Conservation (phyloP, 2,888 invertebrate genomes). For the Pherbina coryleti region DNA sequence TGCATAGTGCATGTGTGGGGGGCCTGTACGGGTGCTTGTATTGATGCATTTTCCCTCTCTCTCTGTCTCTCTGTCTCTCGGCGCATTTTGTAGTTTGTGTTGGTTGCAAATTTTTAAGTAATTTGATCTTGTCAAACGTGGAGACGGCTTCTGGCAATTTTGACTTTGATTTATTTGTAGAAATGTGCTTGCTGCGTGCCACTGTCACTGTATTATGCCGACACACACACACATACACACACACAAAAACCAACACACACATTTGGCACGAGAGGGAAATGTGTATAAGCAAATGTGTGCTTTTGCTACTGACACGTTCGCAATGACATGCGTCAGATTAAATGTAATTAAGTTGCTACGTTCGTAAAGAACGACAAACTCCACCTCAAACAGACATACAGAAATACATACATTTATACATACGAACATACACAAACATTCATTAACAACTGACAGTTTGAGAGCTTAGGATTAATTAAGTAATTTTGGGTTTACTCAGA, state of each 20-base stretch:
- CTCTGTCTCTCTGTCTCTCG: slow-evolving; percentile 1
- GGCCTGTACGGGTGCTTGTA: slow-evolving; percentile 15
- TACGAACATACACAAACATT: neutral
- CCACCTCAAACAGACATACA: neutral
- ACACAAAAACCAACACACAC: neutral
- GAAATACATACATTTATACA: neutral
- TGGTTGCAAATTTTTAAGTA: slow-evolving; percentile 39
- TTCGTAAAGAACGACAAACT: neutral
- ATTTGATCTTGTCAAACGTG: slow-evolving; percentile 41
- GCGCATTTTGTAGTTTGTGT: slow-evolving; percentile 7
- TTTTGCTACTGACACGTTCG: slow-evolving; percentile 24
- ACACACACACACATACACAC: neutral
- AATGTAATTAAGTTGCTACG: slow-evolving; percentile 42
- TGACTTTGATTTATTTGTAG: slow-evolving; percentile 41
- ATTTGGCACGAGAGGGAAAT: neutral
- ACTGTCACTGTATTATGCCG: slow-evolving; percentile 34
- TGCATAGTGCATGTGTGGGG: slow-evolving; percentile 27
- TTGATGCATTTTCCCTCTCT: neutral
- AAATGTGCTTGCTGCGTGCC: slow-evolving; percentile 37
- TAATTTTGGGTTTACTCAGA: neutral
- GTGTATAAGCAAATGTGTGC: neutral
- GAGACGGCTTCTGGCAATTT: slow-evolving; percentile 34
- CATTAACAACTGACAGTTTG: slow-evolving; percentile 7
- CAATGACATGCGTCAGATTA: slow-evolving; percentile 40
- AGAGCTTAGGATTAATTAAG: slow-evolving; percentile 25